phyloP scores from a whole-genome alignment of 2,888 invertebrate genomes.

The Bugulina stolonifera region DNA sequence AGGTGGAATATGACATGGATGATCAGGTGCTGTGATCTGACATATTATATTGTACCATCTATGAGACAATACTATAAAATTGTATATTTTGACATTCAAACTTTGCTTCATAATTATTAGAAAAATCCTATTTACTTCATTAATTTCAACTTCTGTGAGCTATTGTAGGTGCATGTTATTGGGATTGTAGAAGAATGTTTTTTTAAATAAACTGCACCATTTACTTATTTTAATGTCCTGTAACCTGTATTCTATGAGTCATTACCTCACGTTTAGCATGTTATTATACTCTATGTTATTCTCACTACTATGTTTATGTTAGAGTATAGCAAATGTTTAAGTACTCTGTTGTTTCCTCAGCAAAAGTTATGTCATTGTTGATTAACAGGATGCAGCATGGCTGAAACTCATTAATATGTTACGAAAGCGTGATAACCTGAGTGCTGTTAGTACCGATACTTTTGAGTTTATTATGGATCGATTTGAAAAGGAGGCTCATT shows the following conservation, averaged over 20 bases:
- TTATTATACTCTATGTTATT: no score
- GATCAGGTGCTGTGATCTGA: conserved; percentile 72
- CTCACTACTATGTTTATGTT: no score
- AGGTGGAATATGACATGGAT: conserved; percentile 91
- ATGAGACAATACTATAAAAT: background rate
- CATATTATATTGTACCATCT: background rate
- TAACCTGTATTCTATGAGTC: no score
- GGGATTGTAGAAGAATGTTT: background rate
- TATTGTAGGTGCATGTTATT: conserved; percentile 7
- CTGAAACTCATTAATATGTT: conserved; percentile 79
- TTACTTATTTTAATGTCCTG: no score
- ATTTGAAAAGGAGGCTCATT: conserved; percentile 93
- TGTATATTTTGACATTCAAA: background rate
- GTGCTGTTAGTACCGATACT: conserved; percentile 76
- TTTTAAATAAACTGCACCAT: no score
- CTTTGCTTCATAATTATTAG: no score
- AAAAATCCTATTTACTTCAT: no score
- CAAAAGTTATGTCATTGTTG: background rate
- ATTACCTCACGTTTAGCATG: no score
- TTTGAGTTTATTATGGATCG: conserved; percentile 95
- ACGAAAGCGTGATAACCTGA: conserved; percentile 60
- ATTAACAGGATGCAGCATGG: conserved; percentile 76
- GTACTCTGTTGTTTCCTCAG: background rate
- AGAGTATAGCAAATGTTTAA: no score
- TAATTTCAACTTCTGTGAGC: conserved; percentile 5